Base-by-base conservation (phyloP, 53 echinoderm and acorn worm genomes). In the Apostichopus leukothele region DNA sequence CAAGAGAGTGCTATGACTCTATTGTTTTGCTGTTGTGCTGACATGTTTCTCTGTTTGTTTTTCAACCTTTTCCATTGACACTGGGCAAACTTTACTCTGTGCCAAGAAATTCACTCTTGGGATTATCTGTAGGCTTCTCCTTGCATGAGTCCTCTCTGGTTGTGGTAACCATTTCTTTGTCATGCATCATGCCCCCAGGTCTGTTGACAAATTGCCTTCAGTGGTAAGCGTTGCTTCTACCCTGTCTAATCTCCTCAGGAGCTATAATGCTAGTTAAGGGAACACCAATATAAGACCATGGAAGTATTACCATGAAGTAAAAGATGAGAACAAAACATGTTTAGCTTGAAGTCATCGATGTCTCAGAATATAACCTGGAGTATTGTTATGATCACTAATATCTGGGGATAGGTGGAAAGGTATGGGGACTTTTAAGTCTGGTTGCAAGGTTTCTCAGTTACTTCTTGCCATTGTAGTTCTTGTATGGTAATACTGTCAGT, bases 231-330 rank as follows among this genome's bases (percentile, higher is more conserved):
- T 79, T 79, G 79, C 51, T 53, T 6, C 1, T 13, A 18, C 19
- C 18, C 10, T 53, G 52, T 52, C 14, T 79, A 79, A 79, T 79
- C 79, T 79, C 79, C 51, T 79, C 50, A 79, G 79, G 53, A 50
- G 12, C 13, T 51, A 51, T 51, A 79, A 77, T 51, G 39, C 39
- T 39, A 79, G 79, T 79, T 53, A 52, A 51, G 11, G 50, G 52
- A 79, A 51, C 4, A 79, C 14, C 51, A 51, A 18, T 50, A 18
- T 52, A 19, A 39, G 79, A 39, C 39, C 39, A 39, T 3, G 39
- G 39, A 39, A 39, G 76, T 18, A 50, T 75, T 27, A 75, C 25
- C 76, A 75, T 75, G 76, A 50, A 10, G 76, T n/a, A 67, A 67
- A 14, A 13, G 22, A 75, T 20, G 76, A 75, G 22, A 50, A 13